A percentile compares a stretch with the other conserved stretches of the same genome.
Evolutionary conservation across 2,113 vertebrate genomes (phyloP).

Genomic region (Tragelaphus buxtoni): DNA sequence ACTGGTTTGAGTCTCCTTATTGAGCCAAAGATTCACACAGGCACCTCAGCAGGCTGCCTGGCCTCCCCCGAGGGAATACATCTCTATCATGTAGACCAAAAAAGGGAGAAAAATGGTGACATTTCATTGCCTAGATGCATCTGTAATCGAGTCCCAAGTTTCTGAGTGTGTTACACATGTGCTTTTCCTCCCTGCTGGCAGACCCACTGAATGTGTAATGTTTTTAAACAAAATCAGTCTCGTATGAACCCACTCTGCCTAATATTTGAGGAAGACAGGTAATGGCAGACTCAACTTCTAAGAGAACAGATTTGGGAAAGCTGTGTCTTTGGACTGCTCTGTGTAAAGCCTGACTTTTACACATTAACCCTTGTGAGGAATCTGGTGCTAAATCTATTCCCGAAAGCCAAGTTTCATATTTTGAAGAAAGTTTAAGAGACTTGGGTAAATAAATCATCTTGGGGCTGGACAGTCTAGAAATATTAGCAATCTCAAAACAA

Average conservation of each 20-base stretch:
- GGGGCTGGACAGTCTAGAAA: not conserved
- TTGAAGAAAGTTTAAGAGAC: constrained; percentile 2
- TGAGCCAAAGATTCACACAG: not conserved
- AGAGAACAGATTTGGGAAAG: not conserved
- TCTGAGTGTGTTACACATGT: not conserved
- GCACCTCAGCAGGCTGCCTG: not conserved
- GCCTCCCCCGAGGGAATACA: not conserved
- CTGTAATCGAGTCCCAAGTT: not conserved
- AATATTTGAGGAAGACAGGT: not conserved
- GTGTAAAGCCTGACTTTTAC: not conserved
- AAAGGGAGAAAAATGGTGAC: not conserved
- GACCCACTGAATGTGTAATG: not conserved
- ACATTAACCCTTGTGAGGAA: not conserved
- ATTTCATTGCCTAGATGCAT: not conserved
- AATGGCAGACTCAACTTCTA: not conserved
- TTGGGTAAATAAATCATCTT: not conserved
- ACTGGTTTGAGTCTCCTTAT: not conserved
- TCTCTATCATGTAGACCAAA: not conserved
- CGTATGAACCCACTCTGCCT: not conserved
- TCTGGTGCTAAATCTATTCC: not conserved
- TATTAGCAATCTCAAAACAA: not conserved
- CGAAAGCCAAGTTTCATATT: not conserved
- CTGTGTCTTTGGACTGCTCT: not conserved
- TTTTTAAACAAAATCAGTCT: constrained; percentile 21
- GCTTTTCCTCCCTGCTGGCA: not conserved